Base-by-base conservation (phyloP, 2,888 invertebrate genomes). In the Eurois occulta region DNA sequence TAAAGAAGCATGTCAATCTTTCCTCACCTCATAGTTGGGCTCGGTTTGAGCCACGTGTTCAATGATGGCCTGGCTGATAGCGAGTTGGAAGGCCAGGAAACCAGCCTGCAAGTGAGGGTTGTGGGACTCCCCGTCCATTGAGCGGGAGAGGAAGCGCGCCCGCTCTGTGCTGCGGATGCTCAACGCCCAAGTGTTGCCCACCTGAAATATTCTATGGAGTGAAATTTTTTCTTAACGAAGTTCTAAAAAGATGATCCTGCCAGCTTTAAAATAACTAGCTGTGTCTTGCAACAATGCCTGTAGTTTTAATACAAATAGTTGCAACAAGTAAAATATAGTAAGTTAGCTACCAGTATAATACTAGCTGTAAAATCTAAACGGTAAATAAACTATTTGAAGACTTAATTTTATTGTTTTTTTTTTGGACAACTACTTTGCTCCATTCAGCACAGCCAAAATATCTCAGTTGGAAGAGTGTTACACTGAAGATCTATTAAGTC, bases 151-250 rank as follows among this genome's bases (percentile, higher is more conserved):
- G 81, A 90, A 90, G 2, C 88, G 87, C 3, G 95, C 95, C 2
- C 93, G 91, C 83, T 95, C 95, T 4, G 95, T 94, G 72, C 95
- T 95, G 8, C 95, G 92, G 4, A 96, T 94, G 58, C 90, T 93
- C 74, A 94, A 91, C 38, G 82, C 86, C 94, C 95, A 96, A 35
- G 86, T 88, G 75, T 93, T 92, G 0, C 78, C 82, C 0, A 75
- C 75, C 94, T 94, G 58, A 52, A 80, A 78, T 35, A n/a, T 11
- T 18, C 7, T 6, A 32, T 21, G 2, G 2, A 55, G 41, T 76
- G 21, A 64, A 32, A 52, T 2, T 41, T 28, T 35, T 74, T 32
- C 1, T 21, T n/a, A 38, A n/a, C 13, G n/a, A 38, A n/a, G 38
- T 65, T 65, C 8, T 8, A 18, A 18, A 8, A 32, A 32, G 18